Percentiles rank a stretch among this genome's conserved stretches.
Conservation (phyloP, 1,140 invertebrate species). For the Bacillus rossius region DNA sequence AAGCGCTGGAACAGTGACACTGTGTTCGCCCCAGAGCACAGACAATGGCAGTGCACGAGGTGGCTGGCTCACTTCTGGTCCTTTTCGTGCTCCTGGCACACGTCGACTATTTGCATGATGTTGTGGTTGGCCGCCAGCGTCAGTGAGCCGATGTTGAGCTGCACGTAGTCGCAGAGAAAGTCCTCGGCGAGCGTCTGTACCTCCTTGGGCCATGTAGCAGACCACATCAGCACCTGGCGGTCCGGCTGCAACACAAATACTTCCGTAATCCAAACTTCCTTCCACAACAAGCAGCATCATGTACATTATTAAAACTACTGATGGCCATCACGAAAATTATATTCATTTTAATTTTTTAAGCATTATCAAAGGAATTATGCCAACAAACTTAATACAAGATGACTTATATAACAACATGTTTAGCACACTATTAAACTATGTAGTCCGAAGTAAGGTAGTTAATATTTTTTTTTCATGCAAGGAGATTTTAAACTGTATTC, state of each 20-base stretch:
- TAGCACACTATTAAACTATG: too few species aligned
- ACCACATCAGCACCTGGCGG: slow-evolving; percentile 93
- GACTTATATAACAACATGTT: background rate
- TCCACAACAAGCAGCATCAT: too few species aligned
- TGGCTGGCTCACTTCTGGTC: slow-evolving; percentile 32
- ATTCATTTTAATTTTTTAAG: background rate
- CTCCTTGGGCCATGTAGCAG: slow-evolving; percentile 99
- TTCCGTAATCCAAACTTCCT: too few species aligned
- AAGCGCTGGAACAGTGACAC: background rate
- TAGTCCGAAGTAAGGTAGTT: too few species aligned
- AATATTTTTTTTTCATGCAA: too few species aligned
- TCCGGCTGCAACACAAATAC: slow-evolving; percentile 53
- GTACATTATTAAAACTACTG: background rate
- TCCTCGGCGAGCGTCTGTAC: slow-evolving; percentile 60
- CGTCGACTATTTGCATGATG: slow-evolving; percentile 60
- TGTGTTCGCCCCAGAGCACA: background rate
- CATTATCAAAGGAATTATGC: background rate
- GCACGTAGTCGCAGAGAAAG: slow-evolving; percentile 56
- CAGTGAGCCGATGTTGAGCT: slow-evolving; percentile 60
- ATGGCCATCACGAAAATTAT: background rate
- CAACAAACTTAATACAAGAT: background rate
- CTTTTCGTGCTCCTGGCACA: slow-evolving; percentile 50
- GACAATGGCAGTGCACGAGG: background rate
- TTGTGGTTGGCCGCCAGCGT: slow-evolving; percentile 63
- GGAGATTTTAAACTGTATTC: too few species aligned